phyloP scores from a whole-genome alignment of 2,797 vertebrate genomes.

The Oryzias sinensis region DNA sequence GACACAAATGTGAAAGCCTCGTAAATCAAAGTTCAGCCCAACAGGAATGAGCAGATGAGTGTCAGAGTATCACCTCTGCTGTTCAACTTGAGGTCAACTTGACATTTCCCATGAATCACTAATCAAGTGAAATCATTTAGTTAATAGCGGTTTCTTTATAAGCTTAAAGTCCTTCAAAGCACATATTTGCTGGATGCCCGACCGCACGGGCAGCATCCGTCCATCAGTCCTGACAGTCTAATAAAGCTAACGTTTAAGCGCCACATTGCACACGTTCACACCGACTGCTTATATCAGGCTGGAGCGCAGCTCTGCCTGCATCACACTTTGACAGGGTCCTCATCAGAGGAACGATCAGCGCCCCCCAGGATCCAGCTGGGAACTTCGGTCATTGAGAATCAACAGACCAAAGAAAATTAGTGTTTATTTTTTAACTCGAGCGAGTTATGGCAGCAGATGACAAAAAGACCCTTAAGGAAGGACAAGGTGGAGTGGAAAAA shows the following conservation, averaged over 20 bases:
- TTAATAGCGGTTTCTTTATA: not conserved
- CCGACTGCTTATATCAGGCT: constrained; percentile 64
- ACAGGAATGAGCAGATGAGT: constrained; percentile 7
- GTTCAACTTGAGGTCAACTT: constrained; percentile 9
- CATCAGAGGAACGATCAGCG: constrained; percentile 28
- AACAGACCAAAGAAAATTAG: not conserved
- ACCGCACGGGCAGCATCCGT: constrained; percentile 25
- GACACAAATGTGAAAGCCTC: constrained; percentile 26
- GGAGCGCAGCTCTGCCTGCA: constrained; percentile 22
- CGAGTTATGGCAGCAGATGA: constrained; percentile 65
- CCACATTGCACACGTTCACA: constrained; percentile 74
- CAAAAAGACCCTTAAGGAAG: constrained; percentile 35
- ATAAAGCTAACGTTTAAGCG: constrained; percentile 69
- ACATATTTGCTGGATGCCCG: not conserved
- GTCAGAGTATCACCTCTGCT: constrained; percentile 21
- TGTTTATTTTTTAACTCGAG: not conserved
- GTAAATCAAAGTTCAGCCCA: constrained; percentile 37
- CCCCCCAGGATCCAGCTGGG: not conserved
- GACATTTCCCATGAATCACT: not conserved
- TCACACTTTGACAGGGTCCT: constrained; percentile 17
- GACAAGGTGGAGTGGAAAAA: constrained; percentile 13
- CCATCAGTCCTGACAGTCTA: constrained; percentile 67
- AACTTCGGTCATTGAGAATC: constrained; percentile 3
- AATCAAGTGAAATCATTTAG: not conserved
- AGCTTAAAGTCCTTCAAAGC: not conserved